Conservation (phyloP, 2,797 vertebrate species). For the Dryobates pubescens region DNA sequence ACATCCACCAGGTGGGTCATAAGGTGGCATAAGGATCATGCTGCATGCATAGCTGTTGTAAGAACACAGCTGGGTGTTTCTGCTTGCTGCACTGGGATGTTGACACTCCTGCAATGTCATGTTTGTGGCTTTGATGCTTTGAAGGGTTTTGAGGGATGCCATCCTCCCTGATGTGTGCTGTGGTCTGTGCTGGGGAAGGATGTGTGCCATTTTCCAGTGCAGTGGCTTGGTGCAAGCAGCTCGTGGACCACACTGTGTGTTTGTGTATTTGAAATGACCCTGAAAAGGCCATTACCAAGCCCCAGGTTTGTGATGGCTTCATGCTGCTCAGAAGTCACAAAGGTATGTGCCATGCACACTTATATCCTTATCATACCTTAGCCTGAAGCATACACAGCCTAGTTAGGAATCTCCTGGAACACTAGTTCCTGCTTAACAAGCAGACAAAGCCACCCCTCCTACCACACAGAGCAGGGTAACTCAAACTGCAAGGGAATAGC, state of each 20-base stretch:
- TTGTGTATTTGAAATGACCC: neutral
- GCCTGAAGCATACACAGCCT: neutral
- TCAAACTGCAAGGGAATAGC: neutral
- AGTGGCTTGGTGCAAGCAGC: neutral
- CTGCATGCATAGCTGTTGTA: neutral
- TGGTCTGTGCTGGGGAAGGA: neutral
- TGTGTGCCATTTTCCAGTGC: neutral
- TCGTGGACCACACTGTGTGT: neutral
- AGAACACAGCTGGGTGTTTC: neutral
- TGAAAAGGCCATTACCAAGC: neutral
- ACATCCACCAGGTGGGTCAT: too few relatives aligned
- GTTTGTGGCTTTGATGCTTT: neutral
- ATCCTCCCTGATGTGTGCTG: neutral
- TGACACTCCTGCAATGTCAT: rapidly evolving
- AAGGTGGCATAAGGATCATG: rapidly evolving
- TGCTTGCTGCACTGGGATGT: neutral
- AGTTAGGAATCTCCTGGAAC: neutral
- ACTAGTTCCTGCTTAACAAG: neutral
- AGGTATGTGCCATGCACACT: neutral
- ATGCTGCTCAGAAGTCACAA: neutral
- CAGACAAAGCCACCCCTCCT: neutral
- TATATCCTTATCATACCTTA: neutral
- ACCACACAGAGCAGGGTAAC: neutral
- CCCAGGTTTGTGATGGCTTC: neutral
- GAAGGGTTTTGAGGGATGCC: neutral